Base-by-base conservation (phyloP, 2,888 invertebrate species). In the Cosmia trapezina region DNA sequence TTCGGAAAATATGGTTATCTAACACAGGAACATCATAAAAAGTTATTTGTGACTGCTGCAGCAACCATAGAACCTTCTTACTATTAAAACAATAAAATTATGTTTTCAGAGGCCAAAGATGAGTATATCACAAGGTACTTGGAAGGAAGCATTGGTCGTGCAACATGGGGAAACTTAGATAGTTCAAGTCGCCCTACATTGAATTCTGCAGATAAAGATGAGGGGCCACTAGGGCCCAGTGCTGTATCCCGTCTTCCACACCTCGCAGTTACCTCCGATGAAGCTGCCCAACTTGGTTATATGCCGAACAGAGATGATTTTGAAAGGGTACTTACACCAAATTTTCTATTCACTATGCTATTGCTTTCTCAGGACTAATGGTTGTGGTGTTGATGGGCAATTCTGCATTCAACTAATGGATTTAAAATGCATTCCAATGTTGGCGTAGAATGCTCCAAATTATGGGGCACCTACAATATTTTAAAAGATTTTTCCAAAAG, bases 271-370 rank as follows among this genome's bases (percentile, higher is more conserved):
- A 97, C 97, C 14, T 94, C 97, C 0, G 98, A 99, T 90, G 99
- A 99, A 94, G 98, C 99, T 49, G 96, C 97, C 51, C 98, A 98
- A 88, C 96, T 99, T 14, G 98, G 99, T 4, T 99, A 99, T 90
- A 99, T 99, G 98, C 98, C 99, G 4, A 98, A 98, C 90, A 97
- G 99, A 90, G 99, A 99, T 96, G 99, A 99, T 91, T 99, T 99
- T 96, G 99, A 99, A 96, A 97, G 98, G 93, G 98, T 98, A 94
- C n/a, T n/a, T n/a, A n/a, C 89, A 90, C 88, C 1, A 0, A 12
- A 28, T 53, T 65, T 54, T 37, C 7, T 37, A n/a, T 1, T n/a
- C 1, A n/a, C 14, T 33, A n/a, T 28, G 14, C 14, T 33, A 6
- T n/a, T 53, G n/a, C 5, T 51, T n/a, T 53, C 5, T 9, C 6